Evolutionary conservation across 1,140 invertebrate genomes (phyloP).

Genomic region (Tetraneura akinire): DNA sequence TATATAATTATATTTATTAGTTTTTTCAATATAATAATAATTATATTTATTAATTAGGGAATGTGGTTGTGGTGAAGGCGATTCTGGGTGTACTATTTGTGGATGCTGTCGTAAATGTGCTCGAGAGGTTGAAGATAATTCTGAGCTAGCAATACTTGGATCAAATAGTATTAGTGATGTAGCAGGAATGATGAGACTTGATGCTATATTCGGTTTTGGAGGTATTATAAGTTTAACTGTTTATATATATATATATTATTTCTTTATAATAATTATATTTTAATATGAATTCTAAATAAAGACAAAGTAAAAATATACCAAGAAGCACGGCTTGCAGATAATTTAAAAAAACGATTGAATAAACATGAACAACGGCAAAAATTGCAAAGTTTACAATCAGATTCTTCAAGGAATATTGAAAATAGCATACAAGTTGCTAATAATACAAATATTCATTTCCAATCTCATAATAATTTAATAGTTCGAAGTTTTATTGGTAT

Average conservation of each 20-base stretch:
- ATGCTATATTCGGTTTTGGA: slow-evolving; percentile 61
- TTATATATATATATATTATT: neutral
- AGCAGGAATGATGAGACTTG: slow-evolving; percentile 63
- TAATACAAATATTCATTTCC: slow-evolving; percentile 34
- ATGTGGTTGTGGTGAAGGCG: slow-evolving; percentile 94
- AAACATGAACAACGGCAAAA: slow-evolving; percentile 64
- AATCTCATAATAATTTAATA: slow-evolving; percentile 21
- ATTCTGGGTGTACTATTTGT: slow-evolving; percentile 89
- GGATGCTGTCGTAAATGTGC: slow-evolving; percentile 88
- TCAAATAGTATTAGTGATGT: slow-evolving; percentile 62
- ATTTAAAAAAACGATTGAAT: slow-evolving; percentile 63
- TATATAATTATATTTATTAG: neutral
- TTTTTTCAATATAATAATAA: neutral
- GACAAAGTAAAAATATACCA: slow-evolving; percentile 59
- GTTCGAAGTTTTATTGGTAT: slow-evolving; percentile 17
- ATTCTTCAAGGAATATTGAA: neutral
- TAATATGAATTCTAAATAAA: neutral
- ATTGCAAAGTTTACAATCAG: slow-evolving; percentile 53
- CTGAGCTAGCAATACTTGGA: slow-evolving; percentile 61
- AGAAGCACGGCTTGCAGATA: slow-evolving; percentile 64
- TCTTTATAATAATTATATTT: neutral
- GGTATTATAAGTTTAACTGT: slow-evolving; percentile 10
- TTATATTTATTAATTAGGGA: slow-evolving; percentile 63
- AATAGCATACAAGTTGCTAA: neutral
- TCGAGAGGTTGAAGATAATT: slow-evolving; percentile 68